Conservation (phyloP, 2,888 invertebrate genomes). For the Trissoscelio sp. region DNA sequence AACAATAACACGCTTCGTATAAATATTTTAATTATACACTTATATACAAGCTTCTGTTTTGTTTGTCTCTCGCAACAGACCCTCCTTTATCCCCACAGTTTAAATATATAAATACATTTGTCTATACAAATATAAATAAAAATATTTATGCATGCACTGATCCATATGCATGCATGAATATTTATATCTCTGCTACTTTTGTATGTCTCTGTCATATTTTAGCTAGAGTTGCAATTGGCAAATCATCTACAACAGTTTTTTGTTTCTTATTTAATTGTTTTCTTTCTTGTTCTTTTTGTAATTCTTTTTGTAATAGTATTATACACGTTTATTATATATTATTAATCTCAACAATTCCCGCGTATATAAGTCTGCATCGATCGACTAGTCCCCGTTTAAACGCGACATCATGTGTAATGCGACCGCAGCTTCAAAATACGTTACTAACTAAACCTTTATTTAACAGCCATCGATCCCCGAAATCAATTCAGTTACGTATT, state of each 20-base stretch:
- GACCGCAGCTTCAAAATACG: conserved; percentile 24
- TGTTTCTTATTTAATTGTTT: conserved; percentile 26
- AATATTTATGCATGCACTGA: conserved; percentile 28
- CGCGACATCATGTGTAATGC: conserved; percentile 1
- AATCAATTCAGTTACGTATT: conserved; percentile 6
- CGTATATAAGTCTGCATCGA: conserved; percentile 75
- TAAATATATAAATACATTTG: conserved; percentile 46
- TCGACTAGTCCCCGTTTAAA: conserved; percentile 31
- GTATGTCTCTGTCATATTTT: conserved; percentile 41
- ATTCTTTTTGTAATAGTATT: conserved; percentile 61
- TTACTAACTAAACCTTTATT: conserved; percentile 28
- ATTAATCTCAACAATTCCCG: conserved; percentile 80
- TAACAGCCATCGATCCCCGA: conserved; percentile 22
- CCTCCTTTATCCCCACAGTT: conserved; percentile 24
- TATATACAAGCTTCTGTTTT: background rate
- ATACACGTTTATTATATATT: conserved; percentile 75
- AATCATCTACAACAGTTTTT: conserved; percentile 59
- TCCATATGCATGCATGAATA: conserved; percentile 28
- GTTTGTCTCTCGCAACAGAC: background rate
- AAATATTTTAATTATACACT: background rate
- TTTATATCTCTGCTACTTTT: conserved; percentile 48
- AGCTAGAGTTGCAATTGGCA: conserved; percentile 64
- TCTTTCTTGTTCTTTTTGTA: conserved; percentile 45
- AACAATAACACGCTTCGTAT: conserved; percentile 8
- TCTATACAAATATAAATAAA: conserved; percentile 56